Base-by-base conservation (phyloP, 2,113 vertebrate genomes). In the Picathartes gymnocephalus region DNA sequence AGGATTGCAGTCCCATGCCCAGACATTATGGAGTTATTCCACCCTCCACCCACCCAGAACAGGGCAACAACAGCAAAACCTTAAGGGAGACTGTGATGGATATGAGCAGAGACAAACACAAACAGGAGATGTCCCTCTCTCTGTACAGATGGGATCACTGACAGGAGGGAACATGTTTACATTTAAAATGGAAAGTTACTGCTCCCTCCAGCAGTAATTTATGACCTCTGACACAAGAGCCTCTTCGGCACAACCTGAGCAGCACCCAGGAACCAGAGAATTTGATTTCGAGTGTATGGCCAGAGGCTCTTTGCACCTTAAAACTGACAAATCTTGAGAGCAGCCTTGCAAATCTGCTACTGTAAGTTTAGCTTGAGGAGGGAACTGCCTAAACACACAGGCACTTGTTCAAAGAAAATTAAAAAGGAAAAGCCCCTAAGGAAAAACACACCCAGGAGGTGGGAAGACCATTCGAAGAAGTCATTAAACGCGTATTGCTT, bases 381-480 rank as follows among this genome's bases (percentile, higher is more conserved):
- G 23, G 2, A 73, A 22, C 35, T 73, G 60, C 44, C 78, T 71
- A 31, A 81, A 51, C 27, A 16, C 25, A 84, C 22, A 64, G 27
- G 25, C 8, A 5, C 12, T 84, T 51, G 25, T 78, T 92, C 61
- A 77, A 92, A 88, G 62, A 90, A 81, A 81, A 82, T 80, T 53
- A 62, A 66, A 86, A 70, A 81, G 64, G 30, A 81, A 93, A 95
- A 93, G 33, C 42, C 35, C 78, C 16, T 73, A 82, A 82, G 44
- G 60, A 90, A 89, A 92, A 86, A 72, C 54, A 93, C 58, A 82
- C 77, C 51, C 91, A 73, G 47, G 72, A 93, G 89, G 77, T 33
- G 25, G 64, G 44, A 90, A 86, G 44, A 84, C 27, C 65, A 78
- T 91, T 70, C 89, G 47, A 94, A 92, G 40, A 78, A 81, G 57